phyloP scores from a whole-genome alignment of 2,797 vertebrate genomes.

The Selene dorsalis region DNA sequence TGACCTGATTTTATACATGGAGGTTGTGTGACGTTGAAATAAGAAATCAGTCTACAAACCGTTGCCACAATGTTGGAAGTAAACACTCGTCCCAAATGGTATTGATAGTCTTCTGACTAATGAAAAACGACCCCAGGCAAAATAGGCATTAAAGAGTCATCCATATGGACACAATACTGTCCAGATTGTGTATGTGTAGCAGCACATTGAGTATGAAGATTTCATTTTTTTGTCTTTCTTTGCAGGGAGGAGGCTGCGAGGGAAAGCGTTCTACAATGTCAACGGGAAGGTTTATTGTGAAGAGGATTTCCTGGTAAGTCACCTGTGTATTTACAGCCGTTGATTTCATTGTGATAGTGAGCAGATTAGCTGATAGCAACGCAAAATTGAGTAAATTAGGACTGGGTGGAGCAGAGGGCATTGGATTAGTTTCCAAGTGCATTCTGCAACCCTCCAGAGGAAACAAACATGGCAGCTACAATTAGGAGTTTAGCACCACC shows the following conservation, averaged over 20 bases:
- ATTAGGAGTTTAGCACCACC: conserved; percentile 68
- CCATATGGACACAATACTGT: neutral
- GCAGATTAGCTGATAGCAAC: conserved; percentile 5
- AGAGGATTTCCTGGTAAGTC: conserved; percentile 98
- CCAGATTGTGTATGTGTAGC: neutral
- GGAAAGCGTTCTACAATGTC: conserved; percentile 98
- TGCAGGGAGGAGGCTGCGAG: conserved; percentile 93
- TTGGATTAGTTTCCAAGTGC: conserved; percentile 43
- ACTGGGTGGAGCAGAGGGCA: conserved; percentile 17
- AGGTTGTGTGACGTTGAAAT: neutral
- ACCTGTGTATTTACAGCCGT: neutral
- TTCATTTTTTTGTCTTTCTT: conserved; percentile 11
- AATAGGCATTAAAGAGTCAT: neutral
- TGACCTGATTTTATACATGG: neutral
- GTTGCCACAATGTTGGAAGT: neutral
- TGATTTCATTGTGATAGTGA: conserved; percentile 9
- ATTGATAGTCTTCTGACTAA: neutral
- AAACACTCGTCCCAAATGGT: neutral
- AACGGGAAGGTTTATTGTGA: conserved; percentile 98
- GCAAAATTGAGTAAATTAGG: conserved; percentile 3
- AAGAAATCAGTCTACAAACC: neutral
- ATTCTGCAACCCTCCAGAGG: conserved; percentile 70
- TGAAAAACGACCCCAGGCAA: neutral
- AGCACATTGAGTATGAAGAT: neutral
- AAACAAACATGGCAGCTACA: conserved; percentile 64